Evolutionary conservation across 2,888 invertebrate genomes (phyloP).

Genomic region (Morpho helenor): DNA sequence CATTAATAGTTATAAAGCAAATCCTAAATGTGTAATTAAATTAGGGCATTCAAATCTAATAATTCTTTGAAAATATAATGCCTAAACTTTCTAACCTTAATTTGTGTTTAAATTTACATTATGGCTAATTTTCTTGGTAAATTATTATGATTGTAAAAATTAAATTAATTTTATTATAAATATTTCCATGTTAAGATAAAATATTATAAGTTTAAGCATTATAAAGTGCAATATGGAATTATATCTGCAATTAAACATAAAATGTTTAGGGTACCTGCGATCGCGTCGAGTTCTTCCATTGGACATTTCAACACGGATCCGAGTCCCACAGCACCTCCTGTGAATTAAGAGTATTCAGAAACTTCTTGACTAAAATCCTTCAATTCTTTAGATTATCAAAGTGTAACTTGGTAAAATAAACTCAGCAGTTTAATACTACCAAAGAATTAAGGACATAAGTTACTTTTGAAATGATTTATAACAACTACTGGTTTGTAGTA

Average conservation of each 20-base stretch:
- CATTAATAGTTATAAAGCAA: constrained; percentile 14
- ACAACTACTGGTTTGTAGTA: no score
- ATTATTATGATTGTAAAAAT: no score
- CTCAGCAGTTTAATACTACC: no score
- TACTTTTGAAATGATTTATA: no score
- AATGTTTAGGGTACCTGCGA: constrained; percentile 69
- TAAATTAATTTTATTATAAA: neutral
- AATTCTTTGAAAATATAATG: neutral
- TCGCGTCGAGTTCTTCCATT: constrained; percentile 89
- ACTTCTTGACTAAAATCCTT: no score
- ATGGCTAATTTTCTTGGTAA: no score
- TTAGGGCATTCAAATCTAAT: constrained; percentile 11
- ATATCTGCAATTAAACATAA: constrained; percentile 3
- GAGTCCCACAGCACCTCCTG: constrained; percentile 92
- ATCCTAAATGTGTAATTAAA: constrained; percentile 10
- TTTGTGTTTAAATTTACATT: neutral
- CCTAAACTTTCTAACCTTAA: constrained; percentile 5
- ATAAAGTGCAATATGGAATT: constrained; percentile 4
- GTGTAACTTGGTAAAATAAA: no score
- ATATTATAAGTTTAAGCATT: constrained; percentile 11
- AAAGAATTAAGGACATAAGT: no score
- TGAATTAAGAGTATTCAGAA: constrained; percentile 14
- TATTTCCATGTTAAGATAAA: neutral
- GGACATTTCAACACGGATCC: constrained; percentile 96
- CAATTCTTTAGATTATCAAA: no score